Evolutionary conservation across 2,797 vertebrate genomes (phyloP).

Genomic region (Lepus townsendii): DNA sequence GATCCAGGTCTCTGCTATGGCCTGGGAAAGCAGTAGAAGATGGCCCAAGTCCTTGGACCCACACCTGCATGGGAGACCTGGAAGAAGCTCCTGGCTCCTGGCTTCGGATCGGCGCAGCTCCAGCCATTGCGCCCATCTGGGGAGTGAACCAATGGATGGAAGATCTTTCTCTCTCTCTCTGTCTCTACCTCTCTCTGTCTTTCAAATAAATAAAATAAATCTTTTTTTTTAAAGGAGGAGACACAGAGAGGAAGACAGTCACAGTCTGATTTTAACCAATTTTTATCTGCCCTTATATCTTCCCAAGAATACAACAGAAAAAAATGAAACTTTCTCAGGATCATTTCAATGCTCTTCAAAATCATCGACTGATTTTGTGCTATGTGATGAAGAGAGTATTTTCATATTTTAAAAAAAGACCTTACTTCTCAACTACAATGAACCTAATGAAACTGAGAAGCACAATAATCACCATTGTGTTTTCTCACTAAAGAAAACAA

Average conservation of each 20-base stretch:
- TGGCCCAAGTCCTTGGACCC: too few species aligned
- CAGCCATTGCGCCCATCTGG: too few species aligned
- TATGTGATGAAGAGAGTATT: constrained; percentile 38
- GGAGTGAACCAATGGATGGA: too few species aligned
- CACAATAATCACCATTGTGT: neutral
- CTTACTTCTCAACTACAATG: constrained; percentile 33
- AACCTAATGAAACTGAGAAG: constrained; percentile 51
- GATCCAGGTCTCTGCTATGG: too few species aligned
- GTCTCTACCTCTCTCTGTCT: too few species aligned
- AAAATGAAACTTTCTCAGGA: constrained; percentile 15
- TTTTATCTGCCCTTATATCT: constrained; percentile 40
- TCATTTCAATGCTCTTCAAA: constrained; percentile 17
- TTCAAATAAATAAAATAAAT: too few species aligned
- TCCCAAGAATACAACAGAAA: constrained; percentile 27
- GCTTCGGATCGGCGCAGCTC: too few species aligned
- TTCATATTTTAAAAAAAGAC: constrained; percentile 38
- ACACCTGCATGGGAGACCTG: too few species aligned
- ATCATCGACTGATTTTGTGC: constrained; percentile 28
- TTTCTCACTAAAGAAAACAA: constrained; percentile 61
- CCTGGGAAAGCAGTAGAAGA: too few species aligned
- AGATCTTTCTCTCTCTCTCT: too few species aligned
- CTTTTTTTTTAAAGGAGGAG: neutral
- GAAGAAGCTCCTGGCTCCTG: too few species aligned
- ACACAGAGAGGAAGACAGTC: neutral
- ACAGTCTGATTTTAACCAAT: constrained; percentile 23